These are phyloP conservation scores for Pediacus dermestoides DNA, from an alignment of 2,888 invertebrate genomes.

Conservation along the genomic window DNA sequence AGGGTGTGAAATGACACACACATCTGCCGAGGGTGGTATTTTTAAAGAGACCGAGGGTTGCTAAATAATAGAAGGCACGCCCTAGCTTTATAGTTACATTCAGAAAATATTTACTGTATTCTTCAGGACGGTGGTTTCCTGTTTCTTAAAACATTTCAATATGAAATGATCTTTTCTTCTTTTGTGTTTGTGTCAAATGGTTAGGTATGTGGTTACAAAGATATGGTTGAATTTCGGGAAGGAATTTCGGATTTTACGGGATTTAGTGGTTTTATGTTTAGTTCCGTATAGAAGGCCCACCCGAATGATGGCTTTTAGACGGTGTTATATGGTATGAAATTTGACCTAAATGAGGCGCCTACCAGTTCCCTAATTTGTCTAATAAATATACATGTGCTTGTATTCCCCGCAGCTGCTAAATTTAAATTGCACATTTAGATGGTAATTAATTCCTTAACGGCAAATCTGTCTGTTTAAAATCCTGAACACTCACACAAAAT, in stretches of 20 bases:
- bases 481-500: too few relatives aligned
- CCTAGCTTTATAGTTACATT: slow-evolving; percentile 20
- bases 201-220: too few relatives aligned
- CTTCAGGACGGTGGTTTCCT: slow-evolving; percentile 2
- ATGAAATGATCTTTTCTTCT: too few relatives aligned
- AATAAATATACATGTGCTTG: too few relatives aligned
- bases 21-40: slow-evolving; percentile 29
- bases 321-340: too few relatives aligned
- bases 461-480: too few relatives aligned
- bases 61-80: slow-evolving; percentile 14
- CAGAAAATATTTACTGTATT: slow-evolving; percentile 22
- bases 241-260: neutral
- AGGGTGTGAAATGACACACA: slow-evolving; percentile 39
- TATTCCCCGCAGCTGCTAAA: too few relatives aligned
- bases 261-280: neutral
- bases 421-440: too few relatives aligned
- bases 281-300: neutral
- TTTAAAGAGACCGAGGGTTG: slow-evolving; percentile 8
- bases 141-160: slow-evolving; percentile 1
- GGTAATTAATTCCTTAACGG: too few relatives aligned
- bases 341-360: neutral
- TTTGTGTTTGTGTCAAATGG: too few relatives aligned
- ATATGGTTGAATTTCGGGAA: too few relatives aligned
- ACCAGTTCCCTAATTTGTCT: neutral
- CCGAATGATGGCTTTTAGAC: too few relatives aligned